These are phyloP conservation scores for Melanerpes aurifrons DNA, from an alignment of 2,113 vertebrate species.

Conservation along the genomic window DNA sequence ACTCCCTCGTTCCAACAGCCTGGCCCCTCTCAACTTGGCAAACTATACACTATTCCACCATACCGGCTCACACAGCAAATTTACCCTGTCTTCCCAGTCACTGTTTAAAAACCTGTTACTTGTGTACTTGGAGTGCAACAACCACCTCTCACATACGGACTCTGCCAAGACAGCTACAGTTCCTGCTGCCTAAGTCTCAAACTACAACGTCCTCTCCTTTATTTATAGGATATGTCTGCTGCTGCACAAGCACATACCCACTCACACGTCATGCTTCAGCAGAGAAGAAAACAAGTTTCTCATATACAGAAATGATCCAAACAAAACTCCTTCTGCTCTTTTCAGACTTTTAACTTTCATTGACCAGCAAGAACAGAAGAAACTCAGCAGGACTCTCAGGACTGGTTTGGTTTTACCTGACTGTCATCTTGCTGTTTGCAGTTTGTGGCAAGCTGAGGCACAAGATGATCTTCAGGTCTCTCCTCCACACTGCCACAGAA, in stretches of 20 bases:
- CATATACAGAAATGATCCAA: not conserved
- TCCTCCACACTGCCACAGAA: not conserved
- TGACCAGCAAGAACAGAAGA: not conserved
- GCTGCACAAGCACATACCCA: not conserved
- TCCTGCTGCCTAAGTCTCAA: not conserved
- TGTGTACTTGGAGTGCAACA: rapidly evolving
- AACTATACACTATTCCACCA: not conserved
- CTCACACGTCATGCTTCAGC: not conserved
- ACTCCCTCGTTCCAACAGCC: not conserved
- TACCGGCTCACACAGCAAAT: not conserved
- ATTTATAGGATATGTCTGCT: not conserved
- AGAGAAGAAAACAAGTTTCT: not conserved
- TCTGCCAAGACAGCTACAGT: not conserved
- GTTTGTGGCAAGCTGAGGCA: not conserved
- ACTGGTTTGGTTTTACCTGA: constrained; percentile 21
- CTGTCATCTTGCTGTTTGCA: constrained; percentile 47
- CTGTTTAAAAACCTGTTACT: not conserved
- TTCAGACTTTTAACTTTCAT: not conserved
- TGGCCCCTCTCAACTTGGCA: not conserved
- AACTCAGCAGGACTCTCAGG: not conserved
- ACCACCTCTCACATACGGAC: rapidly evolving
- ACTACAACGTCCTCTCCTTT: not conserved
- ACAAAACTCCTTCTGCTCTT: not conserved
- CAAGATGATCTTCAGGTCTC: not conserved
- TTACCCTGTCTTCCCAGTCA: not conserved